phyloP scores from a whole-genome alignment of 1,140 invertebrate species.

The Acromyrmex charruanus region DNA sequence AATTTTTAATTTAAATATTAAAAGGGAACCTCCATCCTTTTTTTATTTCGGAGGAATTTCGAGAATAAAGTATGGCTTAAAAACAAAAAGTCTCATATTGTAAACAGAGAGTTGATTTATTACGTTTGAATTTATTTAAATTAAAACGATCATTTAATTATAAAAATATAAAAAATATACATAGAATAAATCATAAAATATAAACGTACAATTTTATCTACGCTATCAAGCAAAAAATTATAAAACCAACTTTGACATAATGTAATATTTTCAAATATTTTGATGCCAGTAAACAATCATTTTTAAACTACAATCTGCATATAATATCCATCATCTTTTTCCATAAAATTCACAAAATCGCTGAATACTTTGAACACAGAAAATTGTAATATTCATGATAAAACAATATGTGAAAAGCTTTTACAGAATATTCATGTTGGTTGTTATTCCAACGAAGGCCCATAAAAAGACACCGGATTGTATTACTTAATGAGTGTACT shows the following conservation, averaged over 20 bases:
- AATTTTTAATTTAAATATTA: too few species aligned
- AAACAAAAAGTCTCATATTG: too few species aligned
- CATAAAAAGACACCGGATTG: background rate
- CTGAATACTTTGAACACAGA: background rate
- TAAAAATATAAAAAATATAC: background rate
- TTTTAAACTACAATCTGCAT: background rate
- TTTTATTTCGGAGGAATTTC: too few species aligned
- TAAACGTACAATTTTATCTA: background rate
- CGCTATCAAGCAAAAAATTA: background rate
- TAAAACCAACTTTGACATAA: background rate
- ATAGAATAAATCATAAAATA: background rate
- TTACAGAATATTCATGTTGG: background rate
- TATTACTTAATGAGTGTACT: constrained; percentile 23
- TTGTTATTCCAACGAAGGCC: background rate
- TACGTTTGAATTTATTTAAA: constrained; percentile 5
- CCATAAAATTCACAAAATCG: background rate
- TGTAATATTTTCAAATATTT: background rate
- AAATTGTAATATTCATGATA: constrained; percentile 16
- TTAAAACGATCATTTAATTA: constrained; percentile 1
- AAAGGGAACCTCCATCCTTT: too few species aligned
- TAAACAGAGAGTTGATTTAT: background rate
- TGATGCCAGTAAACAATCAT: background rate
- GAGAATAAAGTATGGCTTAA: too few species aligned
- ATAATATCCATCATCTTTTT: background rate
- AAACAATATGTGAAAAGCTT: constrained; percentile 4